Evolutionary conservation across 2,113 vertebrate genomes (phyloP), one percentile per base, ranked within the genome.

Genomic region (Oceanodroma tethys): DNA sequence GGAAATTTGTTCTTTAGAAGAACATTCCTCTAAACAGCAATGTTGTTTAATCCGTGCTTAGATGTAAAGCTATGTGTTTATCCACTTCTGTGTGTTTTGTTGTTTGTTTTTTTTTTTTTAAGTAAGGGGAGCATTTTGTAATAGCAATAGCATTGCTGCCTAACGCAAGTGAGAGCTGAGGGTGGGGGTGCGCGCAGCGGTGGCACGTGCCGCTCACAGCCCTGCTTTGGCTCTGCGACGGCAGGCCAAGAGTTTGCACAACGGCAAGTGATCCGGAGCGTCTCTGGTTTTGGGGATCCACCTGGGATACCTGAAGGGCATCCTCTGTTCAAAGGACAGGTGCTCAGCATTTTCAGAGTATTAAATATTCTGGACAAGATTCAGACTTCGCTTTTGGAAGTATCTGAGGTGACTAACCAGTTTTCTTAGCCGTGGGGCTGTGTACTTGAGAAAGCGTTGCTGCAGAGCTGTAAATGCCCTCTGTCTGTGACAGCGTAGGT

Each of bases 391-490:
- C 32, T 96, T 62, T 72, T 85, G 58, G 47, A 56, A 85, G n/a
- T 55, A 52, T 56, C 70, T 86, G 86, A 89, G 91, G 73, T 82
- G 76, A 75, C 45, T 70, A 42, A 18, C n/a, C 79, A 38, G 58
- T 93, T 80, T 48, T 85, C 40, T 75, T 82, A 52, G 56, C 40
- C 22, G 3, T 21, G 40, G 48, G 40, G 50, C 70, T 81, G 36
- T 30, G 48, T 34, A 47, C 36, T 86, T 53, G 83, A 45, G 56
- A 48, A 81, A 21, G 56, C 4, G 0, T 60, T 0, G 0, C 40
- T 71, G 66, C 13, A 74, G 53, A 86, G 38, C 56, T 87, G 18
- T 78, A 63, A 71, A 27, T 84, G n/a, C 26, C 23, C 52, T 90
- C 63, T 2, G 3, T 48, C 45, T 3, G 1, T 48, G 48, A 40